A percentile compares a stretch with the other conserved stretches of the same genome.
phyloP scores from a whole-genome alignment of 2,113 vertebrate genomes.

The Bubo scandiacus region DNA sequence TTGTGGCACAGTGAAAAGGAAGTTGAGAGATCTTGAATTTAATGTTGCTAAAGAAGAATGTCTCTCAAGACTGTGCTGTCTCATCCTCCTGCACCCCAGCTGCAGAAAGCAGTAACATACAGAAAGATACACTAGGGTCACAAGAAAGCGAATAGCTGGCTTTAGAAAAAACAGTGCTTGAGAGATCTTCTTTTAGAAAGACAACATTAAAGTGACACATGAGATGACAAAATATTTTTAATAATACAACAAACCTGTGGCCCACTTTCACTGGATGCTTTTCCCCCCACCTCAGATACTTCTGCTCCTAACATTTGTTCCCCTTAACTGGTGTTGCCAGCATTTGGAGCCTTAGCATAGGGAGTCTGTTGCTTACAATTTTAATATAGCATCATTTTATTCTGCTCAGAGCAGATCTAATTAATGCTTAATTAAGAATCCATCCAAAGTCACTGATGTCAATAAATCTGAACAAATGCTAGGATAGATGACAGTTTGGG shows the following conservation, averaged over 20 bases:
- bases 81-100: background rate
- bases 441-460: background rate
- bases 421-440: background rate
- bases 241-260: background rate
- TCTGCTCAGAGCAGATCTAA: background rate
- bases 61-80: background rate
- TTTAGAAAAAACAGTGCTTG: background rate
- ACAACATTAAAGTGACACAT: background rate
- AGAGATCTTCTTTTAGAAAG: background rate
- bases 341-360: background rate
- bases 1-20: background rate
- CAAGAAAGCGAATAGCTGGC: background rate
- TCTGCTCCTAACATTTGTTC: background rate
- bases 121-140: background rate
- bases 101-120: background rate
- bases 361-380: background rate
- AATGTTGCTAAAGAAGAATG: background rate
- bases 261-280: background rate
- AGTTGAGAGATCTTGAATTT: background rate
- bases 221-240: background rate
- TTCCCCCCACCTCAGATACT: background rate
- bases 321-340: background rate
- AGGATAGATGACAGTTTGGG: background rate
- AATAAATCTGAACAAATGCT: conserved; percentile 10
- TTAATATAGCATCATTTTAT: background rate